Conservation (phyloP, 2,113 vertebrate genomes). For the Motacilla tschutschensis region DNA sequence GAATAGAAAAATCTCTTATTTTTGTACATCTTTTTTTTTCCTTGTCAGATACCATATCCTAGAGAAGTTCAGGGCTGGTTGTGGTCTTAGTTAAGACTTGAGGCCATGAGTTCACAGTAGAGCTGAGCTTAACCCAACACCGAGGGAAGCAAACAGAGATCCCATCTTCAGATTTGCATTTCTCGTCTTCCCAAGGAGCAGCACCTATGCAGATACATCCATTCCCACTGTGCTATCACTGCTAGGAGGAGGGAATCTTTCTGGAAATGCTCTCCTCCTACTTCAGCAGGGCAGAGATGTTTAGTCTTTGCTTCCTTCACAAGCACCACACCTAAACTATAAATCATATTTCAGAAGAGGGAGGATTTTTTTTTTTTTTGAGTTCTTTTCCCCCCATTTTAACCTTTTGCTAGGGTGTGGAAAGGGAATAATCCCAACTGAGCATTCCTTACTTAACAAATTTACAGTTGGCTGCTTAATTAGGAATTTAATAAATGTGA, state of each 20-base stretch:
- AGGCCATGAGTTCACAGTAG: background rate
- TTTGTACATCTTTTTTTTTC: background rate
- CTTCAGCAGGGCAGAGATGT: background rate
- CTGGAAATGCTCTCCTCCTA: background rate
- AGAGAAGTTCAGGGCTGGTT: background rate
- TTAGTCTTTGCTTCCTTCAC: background rate
- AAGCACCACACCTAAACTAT: background rate
- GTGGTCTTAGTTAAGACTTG: background rate
- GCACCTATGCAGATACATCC: background rate
- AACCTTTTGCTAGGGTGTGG: slow-evolving; percentile 22
- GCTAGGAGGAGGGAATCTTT: background rate
- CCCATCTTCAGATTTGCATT: background rate
- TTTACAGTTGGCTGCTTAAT: slow-evolving; percentile 51
- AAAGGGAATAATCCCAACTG: slow-evolving; percentile 16
- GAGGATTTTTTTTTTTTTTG: background rate
- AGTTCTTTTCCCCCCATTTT: background rate
- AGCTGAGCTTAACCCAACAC: background rate
- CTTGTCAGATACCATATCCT: background rate
- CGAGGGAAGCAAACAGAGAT: background rate
- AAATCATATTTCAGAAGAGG: background rate
- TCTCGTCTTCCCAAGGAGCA: background rate
- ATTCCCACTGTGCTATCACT: background rate
- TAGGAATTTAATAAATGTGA: slow-evolving; percentile 57
- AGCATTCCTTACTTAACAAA: slow-evolving; percentile 38
- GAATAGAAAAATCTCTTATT: background rate